Conservation (phyloP, 2,888 invertebrate genomes). For the Pharmacophagus antenor region DNA sequence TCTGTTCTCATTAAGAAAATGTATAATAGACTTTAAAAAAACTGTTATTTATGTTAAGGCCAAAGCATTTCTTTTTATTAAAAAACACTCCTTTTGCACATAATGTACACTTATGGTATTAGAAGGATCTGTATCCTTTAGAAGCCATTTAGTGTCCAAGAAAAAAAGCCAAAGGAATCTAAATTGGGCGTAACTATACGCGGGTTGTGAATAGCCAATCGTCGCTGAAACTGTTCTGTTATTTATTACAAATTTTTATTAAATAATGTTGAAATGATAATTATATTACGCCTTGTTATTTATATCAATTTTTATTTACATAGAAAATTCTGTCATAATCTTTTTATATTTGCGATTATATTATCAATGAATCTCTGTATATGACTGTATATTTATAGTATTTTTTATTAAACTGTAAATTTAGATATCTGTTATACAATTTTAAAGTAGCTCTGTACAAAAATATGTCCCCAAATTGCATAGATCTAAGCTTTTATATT, state of each 20-base stretch:
- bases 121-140: constrained; percentile 19
- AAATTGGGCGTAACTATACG: constrained; percentile 52
- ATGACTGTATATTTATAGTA: constrained; percentile 19
- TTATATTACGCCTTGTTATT: constrained; percentile 43
- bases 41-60: constrained; percentile 27
- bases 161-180: constrained; percentile 65
- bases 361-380: constrained; percentile 32
- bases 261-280: constrained; percentile 54
- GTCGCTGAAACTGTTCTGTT: constrained; percentile 58
- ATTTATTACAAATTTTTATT: constrained; percentile 70
- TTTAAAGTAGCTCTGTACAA: no score
- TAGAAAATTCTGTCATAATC: constrained; percentile 19
- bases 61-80: constrained; percentile 24
- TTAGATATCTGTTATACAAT: no score
- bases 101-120: constrained; percentile 14
- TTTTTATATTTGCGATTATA: constrained; percentile 6
- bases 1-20: constrained; percentile 18
- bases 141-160: constrained; percentile 41
- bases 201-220: constrained; percentile 66
- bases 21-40: constrained; percentile 24
- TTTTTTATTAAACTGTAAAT: constrained; percentile 5
- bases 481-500: no score
- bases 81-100: constrained; percentile 11
- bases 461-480: no score
- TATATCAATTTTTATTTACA: constrained; percentile 37